phyloP scores from a whole-genome alignment of 2,113 vertebrate genomes.

The Xiphophorus couchianus region DNA sequence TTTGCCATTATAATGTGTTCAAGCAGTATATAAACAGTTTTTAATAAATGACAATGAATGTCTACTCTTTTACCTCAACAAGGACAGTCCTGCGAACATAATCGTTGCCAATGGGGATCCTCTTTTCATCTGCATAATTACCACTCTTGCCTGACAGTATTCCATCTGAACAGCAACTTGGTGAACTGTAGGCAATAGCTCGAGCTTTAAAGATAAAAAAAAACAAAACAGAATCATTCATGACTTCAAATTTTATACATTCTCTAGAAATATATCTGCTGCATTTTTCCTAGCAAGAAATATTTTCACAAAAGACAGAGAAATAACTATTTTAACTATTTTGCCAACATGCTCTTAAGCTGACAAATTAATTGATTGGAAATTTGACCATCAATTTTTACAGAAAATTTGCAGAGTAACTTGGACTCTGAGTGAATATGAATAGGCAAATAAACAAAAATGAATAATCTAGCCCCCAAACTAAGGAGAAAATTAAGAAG shows the following conservation, averaged over 20 bases:
- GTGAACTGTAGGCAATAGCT: slow-evolving; percentile 87
- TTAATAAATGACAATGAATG: neutral
- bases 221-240: neutral
- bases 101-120: slow-evolving; percentile 80
- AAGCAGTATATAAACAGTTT: neutral
- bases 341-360: neutral
- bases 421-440: neutral
- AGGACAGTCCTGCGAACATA: slow-evolving; percentile 84
- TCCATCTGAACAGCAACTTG: slow-evolving; percentile 84
- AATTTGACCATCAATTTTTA: neutral
- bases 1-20: neutral
- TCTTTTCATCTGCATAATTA: slow-evolving; percentile 81
- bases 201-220: slow-evolving; percentile 78
- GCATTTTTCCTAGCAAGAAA: neutral
- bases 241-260: neutral
- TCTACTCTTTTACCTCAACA: slow-evolving; percentile 83
- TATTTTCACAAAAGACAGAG: neutral
- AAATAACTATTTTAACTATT: neutral
- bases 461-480: neutral
- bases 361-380: neutral
- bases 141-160: slow-evolving; percentile 72
- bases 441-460: neutral
- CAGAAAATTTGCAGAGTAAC: neutral
- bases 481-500: too few species aligned
- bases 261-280: neutral